Percentiles rank a stretch among this genome's conserved stretches.
phyloP scores from a whole-genome alignment of 2,797 vertebrate genomes.

The Xyrichtys novacula region DNA sequence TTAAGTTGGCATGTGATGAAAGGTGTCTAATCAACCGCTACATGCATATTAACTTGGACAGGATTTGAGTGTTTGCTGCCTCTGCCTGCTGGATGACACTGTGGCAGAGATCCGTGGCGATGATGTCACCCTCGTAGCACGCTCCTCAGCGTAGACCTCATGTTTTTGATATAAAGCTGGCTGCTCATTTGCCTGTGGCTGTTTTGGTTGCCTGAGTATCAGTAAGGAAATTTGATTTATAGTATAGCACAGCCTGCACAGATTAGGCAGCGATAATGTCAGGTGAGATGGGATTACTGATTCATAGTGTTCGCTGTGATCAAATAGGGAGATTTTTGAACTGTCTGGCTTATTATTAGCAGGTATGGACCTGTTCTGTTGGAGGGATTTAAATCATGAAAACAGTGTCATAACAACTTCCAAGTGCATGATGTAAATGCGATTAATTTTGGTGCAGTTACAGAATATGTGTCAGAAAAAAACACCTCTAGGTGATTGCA shows the following conservation, averaged over 20 bases:
- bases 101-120: slow-evolving; percentile 16
- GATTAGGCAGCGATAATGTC: slow-evolving; percentile 19
- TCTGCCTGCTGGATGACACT: slow-evolving; percentile 12
- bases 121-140: slow-evolving; percentile 30
- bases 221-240: slow-evolving; percentile 18
- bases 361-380: slow-evolving; percentile 16
- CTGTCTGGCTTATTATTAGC: slow-evolving; percentile 2
- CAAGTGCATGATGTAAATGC: neutral
- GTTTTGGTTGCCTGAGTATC: slow-evolving; percentile 16
- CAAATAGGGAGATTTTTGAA: slow-evolving; percentile 18
- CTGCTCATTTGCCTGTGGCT: slow-evolving; percentile 44
- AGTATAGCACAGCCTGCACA: slow-evolving; percentile 22
- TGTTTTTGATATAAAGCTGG: slow-evolving; percentile 26
- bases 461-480: too few species aligned
- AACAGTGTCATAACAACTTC: neutral
- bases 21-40: slow-evolving; percentile 22
- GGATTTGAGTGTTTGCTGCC: slow-evolving; percentile 13
- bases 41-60: neutral
- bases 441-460: too few species aligned
- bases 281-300: slow-evolving; percentile 15
- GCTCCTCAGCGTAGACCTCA: slow-evolving; percentile 4
- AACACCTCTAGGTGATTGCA: neutral
- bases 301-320: slow-evolving; percentile 22
- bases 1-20: slow-evolving; percentile 23
- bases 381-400: slow-evolving; percentile 7